A percentile compares a stretch with the other conserved stretches of the same genome.
phyloP scores from a whole-genome alignment of 2,888 invertebrate species.

The Tipula vernalis region DNA sequence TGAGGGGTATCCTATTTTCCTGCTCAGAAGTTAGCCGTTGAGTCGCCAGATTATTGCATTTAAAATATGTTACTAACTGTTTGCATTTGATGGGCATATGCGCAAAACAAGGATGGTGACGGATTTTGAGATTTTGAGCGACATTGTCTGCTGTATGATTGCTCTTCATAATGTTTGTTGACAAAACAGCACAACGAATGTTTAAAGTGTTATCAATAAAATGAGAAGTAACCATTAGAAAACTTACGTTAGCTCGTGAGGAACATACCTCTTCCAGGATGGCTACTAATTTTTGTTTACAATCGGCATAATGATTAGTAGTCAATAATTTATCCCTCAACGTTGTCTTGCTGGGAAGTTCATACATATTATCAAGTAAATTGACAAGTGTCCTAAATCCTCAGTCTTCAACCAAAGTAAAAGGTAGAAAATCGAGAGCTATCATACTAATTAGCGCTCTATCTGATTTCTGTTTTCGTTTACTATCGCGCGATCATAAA shows the following conservation, averaged over 20 bases:
- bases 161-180: background rate
- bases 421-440: no score
- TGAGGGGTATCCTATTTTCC: background rate
- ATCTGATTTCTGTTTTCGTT: no score
- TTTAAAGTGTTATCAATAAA: background rate
- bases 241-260: background rate
- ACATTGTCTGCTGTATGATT: background rate
- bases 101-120: background rate
- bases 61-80: background rate
- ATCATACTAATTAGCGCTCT: no score
- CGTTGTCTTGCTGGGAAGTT: no score
- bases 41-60: background rate
- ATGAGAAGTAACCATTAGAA: background rate
- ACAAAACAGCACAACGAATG: background rate
- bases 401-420: no score
- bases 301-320: no score
- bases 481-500: no score
- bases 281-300: no score
- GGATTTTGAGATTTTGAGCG: slow-evolving; percentile 12
- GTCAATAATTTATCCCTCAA: no score
- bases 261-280: no score
- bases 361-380: no score
- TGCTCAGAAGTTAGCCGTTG: background rate
- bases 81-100: slow-evolving; percentile 14
- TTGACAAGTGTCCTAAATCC: no score